phyloP scores from a whole-genome alignment of 1,140 invertebrate species.

The honey bee (Apis mellifera) region Amel_HAv3.1 CM009936.2:4464501-4465000 shows the following conservation, averaged over 20 bases:
- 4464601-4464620: neutral
- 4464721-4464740: neutral
- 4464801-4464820: too few species aligned
- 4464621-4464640: neutral
- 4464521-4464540: too few species aligned
- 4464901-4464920: too few species aligned
- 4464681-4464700: neutral
- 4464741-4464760: neutral
- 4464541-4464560: too few species aligned
- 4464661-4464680: neutral
- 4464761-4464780: too few species aligned
- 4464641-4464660: neutral
- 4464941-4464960: neutral
- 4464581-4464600: neutral
- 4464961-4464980: too few species aligned
- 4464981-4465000: too few species aligned
- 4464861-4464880: neutral
- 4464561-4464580: too few species aligned
- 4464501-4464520: too few species aligned
- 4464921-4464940: neutral
- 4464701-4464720: neutral
- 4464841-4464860: neutral
- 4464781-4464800: too few species aligned
- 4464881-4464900: too few species aligned
- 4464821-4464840: neutral